Conservation (phyloP, 2,797 vertebrate genomes). For the Hippopotamyrus pictus region DNA sequence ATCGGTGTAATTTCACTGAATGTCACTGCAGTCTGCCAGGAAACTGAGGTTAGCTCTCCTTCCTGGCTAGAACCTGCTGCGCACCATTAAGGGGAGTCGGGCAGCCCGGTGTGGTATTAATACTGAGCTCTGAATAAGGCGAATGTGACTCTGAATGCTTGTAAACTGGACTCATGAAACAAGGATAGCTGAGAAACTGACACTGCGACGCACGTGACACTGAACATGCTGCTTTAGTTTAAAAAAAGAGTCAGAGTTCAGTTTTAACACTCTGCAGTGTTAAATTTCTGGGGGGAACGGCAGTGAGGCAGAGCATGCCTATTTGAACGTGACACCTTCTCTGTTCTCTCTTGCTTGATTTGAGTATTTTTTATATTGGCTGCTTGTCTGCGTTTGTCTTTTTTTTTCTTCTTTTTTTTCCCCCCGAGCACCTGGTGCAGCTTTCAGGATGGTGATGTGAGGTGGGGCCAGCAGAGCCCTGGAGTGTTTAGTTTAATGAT, state of each 20-base stretch:
- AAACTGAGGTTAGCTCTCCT: conserved; percentile 46
- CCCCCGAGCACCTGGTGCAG: not conserved
- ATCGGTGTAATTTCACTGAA: conserved; percentile 31
- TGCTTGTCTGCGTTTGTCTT: not conserved
- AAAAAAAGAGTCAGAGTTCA: conserved; percentile 48
- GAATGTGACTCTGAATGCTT: not conserved
- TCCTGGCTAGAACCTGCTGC: conserved; percentile 42
- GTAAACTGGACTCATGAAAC: not conserved
- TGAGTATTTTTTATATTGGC: not conserved
- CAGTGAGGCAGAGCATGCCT: not conserved
- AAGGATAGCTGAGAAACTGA: not conserved
- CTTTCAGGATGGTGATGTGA: not conserved
- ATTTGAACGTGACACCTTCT: not conserved
- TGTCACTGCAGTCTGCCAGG: conserved; percentile 38
- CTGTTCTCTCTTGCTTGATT: not conserved
- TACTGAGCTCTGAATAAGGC: not conserved
- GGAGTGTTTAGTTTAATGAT: not conserved
- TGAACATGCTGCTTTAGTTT: conserved; percentile 58
- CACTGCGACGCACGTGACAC: conserved; percentile 37
- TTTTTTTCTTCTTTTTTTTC: too few relatives aligned
- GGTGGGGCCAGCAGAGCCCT: not conserved
- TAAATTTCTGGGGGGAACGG: not conserved
- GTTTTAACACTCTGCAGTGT: conserved; percentile 37
- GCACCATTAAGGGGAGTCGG: conserved; percentile 41
- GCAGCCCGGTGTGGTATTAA: not conserved